Base-by-base conservation (phyloP, 2,888 invertebrate genomes). In the Vesta saturnalis region DNA sequence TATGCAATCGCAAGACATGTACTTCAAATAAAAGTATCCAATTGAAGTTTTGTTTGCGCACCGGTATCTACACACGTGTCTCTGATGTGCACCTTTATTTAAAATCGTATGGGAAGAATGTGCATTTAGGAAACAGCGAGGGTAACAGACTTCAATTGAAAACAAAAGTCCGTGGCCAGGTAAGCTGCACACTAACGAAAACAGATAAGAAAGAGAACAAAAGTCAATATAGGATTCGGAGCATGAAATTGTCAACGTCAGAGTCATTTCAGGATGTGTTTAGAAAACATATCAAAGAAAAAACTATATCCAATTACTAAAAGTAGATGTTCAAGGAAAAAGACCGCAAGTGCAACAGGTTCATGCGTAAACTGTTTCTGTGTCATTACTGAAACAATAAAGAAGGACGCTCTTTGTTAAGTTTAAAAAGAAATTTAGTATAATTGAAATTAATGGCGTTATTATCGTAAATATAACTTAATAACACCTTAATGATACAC, bases 101-200 rank as follows among this genome's bases (percentile, higher is more conserved):
- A 72, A 74, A 73, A 72, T 67, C 70, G 69, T 70, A 47, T 16
- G 16, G 15, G 72, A 71, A 69, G 69, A 73, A 73, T 71, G 73
- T 73, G 69, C 73, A 73, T 64, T 69, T 61, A 71, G 70, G 70
- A 69, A 39, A 39, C 12, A 23, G n/a, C 23, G 59, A 60, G 56
- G 62, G 30, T 61, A 23, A 70, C 71, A 72, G 70, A 72, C 72
- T 75, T 74, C 72, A 74, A 75, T 75, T 75, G 75, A 75, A 75
- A 75, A 73, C 69, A 67, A 67, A 72, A 73, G 72, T 60, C 46
- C 56, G 56, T 54, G 55, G 49, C 56, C 66, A 66, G 66, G 66
- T 66, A 56, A 46, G 59, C 52, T 60, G 56, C 55, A 47, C 3
- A 23, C 35, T 43, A 60, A 60, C 66, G 60, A 64, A 66, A 66